Percentiles rank a stretch among this genome's conserved stretches.
phyloP scores from a whole-genome alignment of 2,888 invertebrate species.

The Lordiphosa fenestrarum region DNA sequence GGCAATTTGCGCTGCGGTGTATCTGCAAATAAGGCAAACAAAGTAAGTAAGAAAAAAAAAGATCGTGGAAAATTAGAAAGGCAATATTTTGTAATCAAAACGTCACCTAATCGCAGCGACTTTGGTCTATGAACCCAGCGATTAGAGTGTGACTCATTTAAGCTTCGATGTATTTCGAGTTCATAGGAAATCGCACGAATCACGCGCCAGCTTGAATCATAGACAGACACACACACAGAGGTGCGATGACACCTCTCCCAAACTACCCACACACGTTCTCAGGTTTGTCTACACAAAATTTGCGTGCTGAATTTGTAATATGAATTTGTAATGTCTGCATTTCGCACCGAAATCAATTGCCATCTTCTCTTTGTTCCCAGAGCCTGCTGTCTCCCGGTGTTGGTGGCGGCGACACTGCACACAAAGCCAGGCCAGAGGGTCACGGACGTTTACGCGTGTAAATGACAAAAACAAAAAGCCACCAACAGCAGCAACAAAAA shows the following conservation, averaged over 20 bases:
- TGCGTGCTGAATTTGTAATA: constrained; percentile 30
- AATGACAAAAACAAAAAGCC: constrained; percentile 46
- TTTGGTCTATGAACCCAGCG: constrained; percentile 26
- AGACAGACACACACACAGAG: constrained; percentile 21
- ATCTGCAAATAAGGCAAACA: constrained; percentile 26
- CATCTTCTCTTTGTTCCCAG: not conserved
- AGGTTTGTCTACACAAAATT: constrained; percentile 12
- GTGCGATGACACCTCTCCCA: constrained; percentile 26
- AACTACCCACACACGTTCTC: constrained; percentile 25
- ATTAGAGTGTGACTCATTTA: constrained; percentile 53
- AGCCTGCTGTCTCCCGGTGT: constrained; percentile 9
- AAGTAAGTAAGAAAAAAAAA: constrained; percentile 11
- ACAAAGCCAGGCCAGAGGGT: constrained; percentile 66
- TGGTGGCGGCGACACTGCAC: constrained; percentile 20
- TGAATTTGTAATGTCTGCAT: constrained; percentile 9
- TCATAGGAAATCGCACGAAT: constrained; percentile 56
- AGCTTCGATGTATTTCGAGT: constrained; percentile 26
- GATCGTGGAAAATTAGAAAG: constrained; percentile 37
- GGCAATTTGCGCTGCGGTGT: constrained; percentile 50
- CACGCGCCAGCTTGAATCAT: constrained; percentile 33
- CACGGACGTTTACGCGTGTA: constrained; percentile 71
- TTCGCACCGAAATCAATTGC: constrained; percentile 41
- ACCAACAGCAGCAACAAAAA: constrained; percentile 27
- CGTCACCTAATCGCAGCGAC: constrained; percentile 27
- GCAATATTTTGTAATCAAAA: constrained; percentile 52